A percentile compares a stretch with the other conserved stretches of the same genome.
Conservation (phyloP, 2,888 invertebrate genomes). For the Carabus problematicus region DNA sequence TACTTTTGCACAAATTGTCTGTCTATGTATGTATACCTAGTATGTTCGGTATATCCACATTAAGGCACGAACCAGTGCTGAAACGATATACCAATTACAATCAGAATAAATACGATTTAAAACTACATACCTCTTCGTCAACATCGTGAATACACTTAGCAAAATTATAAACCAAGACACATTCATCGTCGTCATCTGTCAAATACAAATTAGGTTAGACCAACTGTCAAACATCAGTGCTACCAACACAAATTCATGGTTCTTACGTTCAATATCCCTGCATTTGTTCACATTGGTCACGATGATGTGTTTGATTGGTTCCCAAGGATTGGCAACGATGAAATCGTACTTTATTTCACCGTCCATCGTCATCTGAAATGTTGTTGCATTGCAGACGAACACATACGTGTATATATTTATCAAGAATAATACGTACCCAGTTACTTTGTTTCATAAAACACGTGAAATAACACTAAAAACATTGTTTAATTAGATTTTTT, state of each 20-base stretch:
- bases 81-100: slow-evolving; percentile 24
- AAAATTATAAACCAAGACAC: slow-evolving; percentile 54
- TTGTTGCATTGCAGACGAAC: slow-evolving; percentile 30
- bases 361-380: slow-evolving; percentile 49
- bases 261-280: slow-evolving; percentile 49
- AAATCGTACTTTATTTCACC: slow-evolving; percentile 52
- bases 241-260: slow-evolving; percentile 3
- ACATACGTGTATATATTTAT: neutral
- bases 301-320: slow-evolving; percentile 50
- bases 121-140: slow-evolving; percentile 50
- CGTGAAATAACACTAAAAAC: slow-evolving; percentile 54
- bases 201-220: slow-evolving; percentile 37
- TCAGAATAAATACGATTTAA: slow-evolving; percentile 9
- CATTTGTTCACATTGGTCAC: slow-evolving; percentile 51
- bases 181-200: slow-evolving; percentile 51
- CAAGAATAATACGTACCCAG: slow-evolving; percentile 49
- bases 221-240: no score
- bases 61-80: slow-evolving; percentile 44
- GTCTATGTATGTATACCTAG: slow-evolving; percentile 2
- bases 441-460: slow-evolving; percentile 53
- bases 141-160: slow-evolving; percentile 50
- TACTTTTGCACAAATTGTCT: neutral
- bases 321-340: slow-evolving; percentile 50
- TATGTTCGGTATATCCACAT: slow-evolving; percentile 13
- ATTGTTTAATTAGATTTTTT: slow-evolving; percentile 6